phyloP scores from a whole-genome alignment of 2,797 vertebrate species.

The Phalloptychus januarius region DNA sequence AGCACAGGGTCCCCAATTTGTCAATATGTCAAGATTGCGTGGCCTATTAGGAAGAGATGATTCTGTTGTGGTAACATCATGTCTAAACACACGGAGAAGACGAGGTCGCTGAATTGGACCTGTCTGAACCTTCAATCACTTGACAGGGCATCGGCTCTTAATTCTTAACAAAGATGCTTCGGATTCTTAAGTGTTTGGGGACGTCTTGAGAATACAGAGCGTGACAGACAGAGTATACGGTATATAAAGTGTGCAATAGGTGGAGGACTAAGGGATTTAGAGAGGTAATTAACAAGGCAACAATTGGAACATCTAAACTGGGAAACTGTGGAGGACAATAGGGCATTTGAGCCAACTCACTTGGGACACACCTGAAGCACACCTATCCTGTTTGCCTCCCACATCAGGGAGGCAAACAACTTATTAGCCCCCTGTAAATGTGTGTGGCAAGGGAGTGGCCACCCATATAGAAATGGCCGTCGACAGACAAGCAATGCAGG shows the following conservation, averaged over 20 bases:
- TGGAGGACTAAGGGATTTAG: constrained; percentile 48
- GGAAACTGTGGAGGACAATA: constrained; percentile 62
- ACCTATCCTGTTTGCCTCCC: constrained; percentile 51
- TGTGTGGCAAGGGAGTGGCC: constrained; percentile 67
- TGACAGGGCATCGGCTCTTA: neutral
- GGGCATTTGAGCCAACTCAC: constrained; percentile 37
- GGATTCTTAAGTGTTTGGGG: constrained; percentile 28
- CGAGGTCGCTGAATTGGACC: constrained; percentile 28
- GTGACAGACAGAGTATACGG: constrained; percentile 11
- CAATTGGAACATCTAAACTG: constrained; percentile 50
- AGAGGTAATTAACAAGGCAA: constrained; percentile 63
- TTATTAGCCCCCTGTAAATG: constrained; percentile 26
- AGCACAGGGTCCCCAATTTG: constrained; percentile 21
- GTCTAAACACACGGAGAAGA: constrained; percentile 30
- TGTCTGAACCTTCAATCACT: constrained; percentile 15
- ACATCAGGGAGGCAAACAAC: constrained; percentile 59
- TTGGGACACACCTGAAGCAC: constrained; percentile 34
- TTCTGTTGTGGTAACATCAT: constrained; percentile 9
- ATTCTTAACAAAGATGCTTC: constrained; percentile 21
- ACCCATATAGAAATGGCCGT: constrained; percentile 53
- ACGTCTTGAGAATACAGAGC: constrained; percentile 31
- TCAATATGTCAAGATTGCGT: constrained; percentile 33
- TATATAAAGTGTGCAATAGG: constrained; percentile 17
- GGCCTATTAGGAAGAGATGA: constrained; percentile 15
- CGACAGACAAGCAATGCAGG: constrained; percentile 54